Conservation (phyloP, 2,888 invertebrate species). For the Thalpophila matura region DNA sequence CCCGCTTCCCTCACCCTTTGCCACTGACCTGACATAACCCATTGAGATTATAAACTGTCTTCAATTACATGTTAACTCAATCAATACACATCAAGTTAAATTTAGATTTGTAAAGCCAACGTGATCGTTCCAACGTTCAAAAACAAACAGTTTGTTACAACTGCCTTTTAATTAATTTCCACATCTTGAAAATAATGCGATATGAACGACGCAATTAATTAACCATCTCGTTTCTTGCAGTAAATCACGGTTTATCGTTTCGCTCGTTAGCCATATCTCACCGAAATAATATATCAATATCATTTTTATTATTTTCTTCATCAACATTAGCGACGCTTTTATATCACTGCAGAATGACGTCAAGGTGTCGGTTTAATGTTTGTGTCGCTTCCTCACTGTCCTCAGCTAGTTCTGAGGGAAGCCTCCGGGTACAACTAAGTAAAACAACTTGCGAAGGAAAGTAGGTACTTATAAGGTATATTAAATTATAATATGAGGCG, state of each 20-base stretch:
- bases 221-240: conserved; percentile 52
- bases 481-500: too few relatives aligned
- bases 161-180: conserved; percentile 52
- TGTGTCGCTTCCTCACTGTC: too few relatives aligned
- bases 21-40: too few relatives aligned
- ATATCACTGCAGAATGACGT: too few relatives aligned
- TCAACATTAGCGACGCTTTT: too few relatives aligned
- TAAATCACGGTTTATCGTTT: conserved; percentile 62
- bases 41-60: too few relatives aligned
- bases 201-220: conserved; percentile 55
- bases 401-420: too few relatives aligned
- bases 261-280: conserved; percentile 64
- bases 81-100: conserved; percentile 1
- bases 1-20: too few relatives aligned
- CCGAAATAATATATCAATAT: conserved; percentile 56
- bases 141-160: conserved; percentile 44
- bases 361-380: too few relatives aligned
- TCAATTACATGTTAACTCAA: background rate
- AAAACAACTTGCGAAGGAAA: too few relatives aligned
- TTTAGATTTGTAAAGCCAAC: background rate
- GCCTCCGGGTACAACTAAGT: too few relatives aligned
- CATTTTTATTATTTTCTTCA: conserved; percentile 65
- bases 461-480: too few relatives aligned
- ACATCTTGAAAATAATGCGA: conserved; percentile 56
- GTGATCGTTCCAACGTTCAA: conserved; percentile 28